Conservation (phyloP, 2,797 vertebrate genomes). For the Stomatorhinus walkeri region DNA sequence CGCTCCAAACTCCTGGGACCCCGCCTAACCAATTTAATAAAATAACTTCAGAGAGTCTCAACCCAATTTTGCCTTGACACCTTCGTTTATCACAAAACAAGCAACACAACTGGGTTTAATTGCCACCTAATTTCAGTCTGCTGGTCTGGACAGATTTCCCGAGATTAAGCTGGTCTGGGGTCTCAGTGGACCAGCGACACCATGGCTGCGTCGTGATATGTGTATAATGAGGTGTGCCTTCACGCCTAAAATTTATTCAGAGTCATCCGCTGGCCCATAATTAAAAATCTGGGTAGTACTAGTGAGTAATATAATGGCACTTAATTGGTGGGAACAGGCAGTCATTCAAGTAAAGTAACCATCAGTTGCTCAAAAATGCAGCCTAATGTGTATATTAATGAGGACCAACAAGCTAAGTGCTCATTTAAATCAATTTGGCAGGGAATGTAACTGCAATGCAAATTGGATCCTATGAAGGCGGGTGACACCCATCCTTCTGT, state of each 20-base stretch:
- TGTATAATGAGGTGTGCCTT: background rate
- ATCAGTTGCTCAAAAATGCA: slow-evolving; percentile 2
- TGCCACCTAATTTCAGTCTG: slow-evolving; percentile 56
- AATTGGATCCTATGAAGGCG: background rate
- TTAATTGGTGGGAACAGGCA: background rate
- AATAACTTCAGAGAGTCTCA: slow-evolving; percentile 56
- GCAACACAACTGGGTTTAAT: slow-evolving; percentile 49
- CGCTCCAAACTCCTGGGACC: slow-evolving; percentile 13
- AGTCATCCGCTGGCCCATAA: background rate
- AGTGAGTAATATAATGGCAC: background rate
- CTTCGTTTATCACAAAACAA: slow-evolving; percentile 48
- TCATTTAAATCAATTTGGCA: background rate
- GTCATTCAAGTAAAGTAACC: slow-evolving; percentile 15
- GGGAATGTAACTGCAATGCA: background rate
- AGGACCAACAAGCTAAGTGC: background rate
- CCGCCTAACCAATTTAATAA: slow-evolving; percentile 41
- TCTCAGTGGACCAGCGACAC: slow-evolving; percentile 4
- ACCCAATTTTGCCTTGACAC: slow-evolving; percentile 50
- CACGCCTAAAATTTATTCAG: slow-evolving; percentile 2
- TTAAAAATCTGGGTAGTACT: slow-evolving; percentile 7
- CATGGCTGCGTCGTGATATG: background rate
- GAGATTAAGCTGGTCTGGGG: slow-evolving; percentile 34
- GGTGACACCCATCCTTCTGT: too few species aligned
- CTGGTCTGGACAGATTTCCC: slow-evolving; percentile 40
- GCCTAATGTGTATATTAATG: background rate